These are phyloP conservation scores for Resseliella maxima DNA, from an alignment of 2,888 invertebrate genomes.

Conservation along the genomic window DNA sequence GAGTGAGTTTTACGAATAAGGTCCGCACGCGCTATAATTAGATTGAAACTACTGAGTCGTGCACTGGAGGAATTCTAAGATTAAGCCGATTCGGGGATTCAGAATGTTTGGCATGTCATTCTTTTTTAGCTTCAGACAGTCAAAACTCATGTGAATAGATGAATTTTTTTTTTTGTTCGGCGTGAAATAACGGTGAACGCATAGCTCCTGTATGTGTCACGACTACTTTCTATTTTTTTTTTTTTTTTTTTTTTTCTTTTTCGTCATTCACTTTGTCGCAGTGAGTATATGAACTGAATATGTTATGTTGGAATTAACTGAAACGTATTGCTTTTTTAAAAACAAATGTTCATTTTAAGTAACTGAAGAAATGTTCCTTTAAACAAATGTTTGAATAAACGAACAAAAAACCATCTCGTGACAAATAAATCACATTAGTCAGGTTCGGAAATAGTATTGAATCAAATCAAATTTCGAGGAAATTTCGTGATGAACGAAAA, in stretches of 20 bases:
- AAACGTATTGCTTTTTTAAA: no score
- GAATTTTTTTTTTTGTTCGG: background rate
- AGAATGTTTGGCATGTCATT: background rate
- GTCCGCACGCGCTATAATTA: conserved; percentile 29
- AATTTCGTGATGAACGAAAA: background rate
- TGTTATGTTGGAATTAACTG: no score
- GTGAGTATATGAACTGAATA: no score
- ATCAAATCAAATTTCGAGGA: background rate
- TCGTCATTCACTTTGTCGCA: background rate
- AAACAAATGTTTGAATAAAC: background rate
- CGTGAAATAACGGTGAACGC: background rate
- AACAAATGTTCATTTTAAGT: no score
- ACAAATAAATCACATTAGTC: background rate
- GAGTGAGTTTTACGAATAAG: background rate
- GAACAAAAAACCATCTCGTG: background rate
- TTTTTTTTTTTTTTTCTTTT: background rate
- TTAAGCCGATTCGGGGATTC: background rate
- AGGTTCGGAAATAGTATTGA: background rate
- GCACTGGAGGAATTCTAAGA: background rate
- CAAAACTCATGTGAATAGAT: background rate
- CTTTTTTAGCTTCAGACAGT: background rate
- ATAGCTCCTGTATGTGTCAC: background rate
- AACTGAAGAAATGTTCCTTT: background rate
- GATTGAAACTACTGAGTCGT: conserved; percentile 1
- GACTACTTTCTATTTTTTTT: conserved; percentile 9